Evolutionary conservation across 1,140 invertebrate genomes (phyloP), one percentile per base, ranked within the genome.

Genomic region (Cherax quadricarinatus): DNA sequence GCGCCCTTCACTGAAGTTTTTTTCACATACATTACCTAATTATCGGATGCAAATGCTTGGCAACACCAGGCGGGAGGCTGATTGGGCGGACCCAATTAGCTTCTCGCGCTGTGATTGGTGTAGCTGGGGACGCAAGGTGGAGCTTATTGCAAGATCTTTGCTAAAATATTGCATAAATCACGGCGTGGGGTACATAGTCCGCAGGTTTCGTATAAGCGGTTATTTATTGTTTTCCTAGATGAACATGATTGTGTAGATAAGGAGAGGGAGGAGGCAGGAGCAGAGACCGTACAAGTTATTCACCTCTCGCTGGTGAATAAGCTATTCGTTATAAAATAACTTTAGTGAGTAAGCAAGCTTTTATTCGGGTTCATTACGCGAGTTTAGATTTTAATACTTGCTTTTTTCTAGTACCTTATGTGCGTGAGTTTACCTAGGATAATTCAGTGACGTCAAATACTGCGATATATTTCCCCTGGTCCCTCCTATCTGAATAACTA

Each of bases 1-100:
- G 73, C 88, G 88, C 66, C 62, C 51, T 41, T 21, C 48, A 51
- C 81, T 49, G 88, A 62, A 83, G 73, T 84, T 89, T 89, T 89
- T 84, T 89, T 89, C 88, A 83, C 88, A 89, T 89, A 89, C 79
- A 89, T 89, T 89, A 89, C 81, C 88, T 89, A 89, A 89, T 89
- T 89, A 89, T 89, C 88, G 66, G 88, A 89, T 89, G 88, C 88
- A 89, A 89, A 89, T 89, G 88, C 88, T 84, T 89, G 88, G 88
- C 88, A 89, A 89, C 88, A 89, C 88, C 88, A 89, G 62, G 80
- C 88, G 88, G 81, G 88, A 84, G 41, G 88, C 88, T 89, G 88
- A 89, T 89, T 89, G 88, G 88, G 88, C 88, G 88, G 88, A 84
- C 84, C 88, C 88, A 89, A 89, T 89, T 89, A 89, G 88, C 81